Evolutionary conservation across 1,140 invertebrate genomes (phyloP).

Genomic region (Drosophila ogumai): DNA sequence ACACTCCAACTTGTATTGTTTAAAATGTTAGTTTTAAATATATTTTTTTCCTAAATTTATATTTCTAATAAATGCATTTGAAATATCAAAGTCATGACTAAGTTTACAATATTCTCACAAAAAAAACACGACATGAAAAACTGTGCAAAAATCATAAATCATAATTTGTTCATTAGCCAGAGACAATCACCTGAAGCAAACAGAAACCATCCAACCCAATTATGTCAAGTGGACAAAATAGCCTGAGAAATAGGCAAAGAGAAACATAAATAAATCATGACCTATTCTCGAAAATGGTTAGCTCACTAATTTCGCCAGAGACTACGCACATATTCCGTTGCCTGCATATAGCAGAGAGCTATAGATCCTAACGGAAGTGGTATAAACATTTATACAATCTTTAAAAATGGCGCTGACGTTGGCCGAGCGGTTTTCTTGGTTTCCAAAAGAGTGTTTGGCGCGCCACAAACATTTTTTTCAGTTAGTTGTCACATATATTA

Average conservation of each 20-base stretch:
- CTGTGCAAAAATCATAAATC: conserved; percentile 29
- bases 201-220: conserved; percentile 54
- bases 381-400: conserved; percentile 63
- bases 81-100: background rate
- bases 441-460: conserved; percentile 40
- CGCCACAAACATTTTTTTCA: conserved; percentile 40
- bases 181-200: conserved; percentile 66
- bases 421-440: conserved; percentile 29
- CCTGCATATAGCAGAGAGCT: conserved; percentile 29
- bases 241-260: conserved; percentile 36
- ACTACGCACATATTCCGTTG: conserved; percentile 18
- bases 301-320: conserved; percentile 48
- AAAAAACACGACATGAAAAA: conserved; percentile 1
- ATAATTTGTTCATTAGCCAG: conserved; percentile 56
- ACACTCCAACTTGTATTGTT: background rate
- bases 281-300: conserved; percentile 59
- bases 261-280: conserved; percentile 75
- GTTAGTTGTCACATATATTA: conserved; percentile 68
- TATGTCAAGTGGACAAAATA: conserved; percentile 60
- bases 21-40: background rate
- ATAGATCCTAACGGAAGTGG: conserved; percentile 72
- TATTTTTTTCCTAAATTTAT: too few species aligned
- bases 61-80: background rate
- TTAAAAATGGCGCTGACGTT: conserved; percentile 83
- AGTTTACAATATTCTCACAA: background rate